phyloP scores from a whole-genome alignment of 30 jellyfish, hydroid and myxozoan genomes.

The Hydractinia echinata region DNA sequence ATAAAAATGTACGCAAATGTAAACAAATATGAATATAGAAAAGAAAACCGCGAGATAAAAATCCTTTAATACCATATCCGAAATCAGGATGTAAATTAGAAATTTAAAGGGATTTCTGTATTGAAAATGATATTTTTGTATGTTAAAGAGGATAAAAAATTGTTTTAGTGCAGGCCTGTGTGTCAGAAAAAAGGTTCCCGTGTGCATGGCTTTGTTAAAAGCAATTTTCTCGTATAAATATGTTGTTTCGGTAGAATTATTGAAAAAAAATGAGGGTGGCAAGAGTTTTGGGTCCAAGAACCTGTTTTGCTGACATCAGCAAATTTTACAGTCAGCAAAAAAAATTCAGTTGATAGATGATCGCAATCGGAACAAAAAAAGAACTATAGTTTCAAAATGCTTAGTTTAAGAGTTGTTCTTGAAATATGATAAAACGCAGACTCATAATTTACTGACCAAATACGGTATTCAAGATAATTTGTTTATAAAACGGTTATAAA shows the following conservation, averaged over 20 bases:
- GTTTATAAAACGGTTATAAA: no score
- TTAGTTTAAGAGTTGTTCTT: background rate
- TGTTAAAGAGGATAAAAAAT: no score
- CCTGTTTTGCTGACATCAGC: constrained; percentile 15
- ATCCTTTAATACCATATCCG: no score
- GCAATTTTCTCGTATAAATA: background rate
- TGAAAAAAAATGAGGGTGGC: constrained; percentile 2
- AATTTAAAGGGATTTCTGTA: no score
- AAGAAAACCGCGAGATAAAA: no score
- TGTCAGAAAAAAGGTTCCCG: constrained; percentile 13
- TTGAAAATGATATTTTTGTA: no score
- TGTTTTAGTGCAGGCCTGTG: constrained; percentile 13
- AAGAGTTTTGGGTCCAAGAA: background rate
- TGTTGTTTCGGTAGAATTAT: background rate
- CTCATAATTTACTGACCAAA: no score
- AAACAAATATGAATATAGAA: no score
- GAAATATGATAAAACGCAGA: background rate
- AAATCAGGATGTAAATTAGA: no score
- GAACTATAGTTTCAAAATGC: background rate
- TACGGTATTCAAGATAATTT: no score
- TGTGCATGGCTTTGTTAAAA: constrained; percentile 11
- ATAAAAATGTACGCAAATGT: no score
- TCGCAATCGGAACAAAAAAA: background rate
- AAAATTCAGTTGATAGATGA: background rate
- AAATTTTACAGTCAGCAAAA: constrained; percentile 1